These are phyloP conservation scores for Eupithecia subfuscata DNA, from an alignment of 2,888 invertebrate genomes.

Conservation along the genomic window DNA sequence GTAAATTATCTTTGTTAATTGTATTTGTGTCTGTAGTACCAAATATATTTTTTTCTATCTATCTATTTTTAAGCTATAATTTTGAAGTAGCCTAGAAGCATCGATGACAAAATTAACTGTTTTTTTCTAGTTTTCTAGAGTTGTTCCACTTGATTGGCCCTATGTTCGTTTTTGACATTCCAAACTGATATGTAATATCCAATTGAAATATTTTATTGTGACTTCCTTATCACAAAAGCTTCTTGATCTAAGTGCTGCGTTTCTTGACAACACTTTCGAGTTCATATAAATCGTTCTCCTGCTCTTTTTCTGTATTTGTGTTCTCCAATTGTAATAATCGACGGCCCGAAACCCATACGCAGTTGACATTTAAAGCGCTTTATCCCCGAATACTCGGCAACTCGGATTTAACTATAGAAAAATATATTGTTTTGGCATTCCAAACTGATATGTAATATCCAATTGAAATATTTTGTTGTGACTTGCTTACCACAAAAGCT, in stretches of 20 bases:
- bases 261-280: not conserved
- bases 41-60: too few species aligned
- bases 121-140: too few species aligned
- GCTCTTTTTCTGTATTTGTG: not conserved
- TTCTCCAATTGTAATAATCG: not conserved
- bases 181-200: conserved; percentile 7
- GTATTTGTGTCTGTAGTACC: too few species aligned
- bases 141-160: not conserved
- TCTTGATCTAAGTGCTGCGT: conserved; percentile 8
- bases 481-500: not conserved
- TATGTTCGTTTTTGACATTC: not conserved
- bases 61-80: too few species aligned
- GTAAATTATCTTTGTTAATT: too few species aligned
- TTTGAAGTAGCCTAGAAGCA: not conserved
- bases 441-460: conserved; percentile 7
- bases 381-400: too few species aligned
- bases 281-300: not conserved
- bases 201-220: not conserved
- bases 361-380: not conserved
- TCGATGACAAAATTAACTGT: not conserved
- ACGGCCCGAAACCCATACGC: not conserved
- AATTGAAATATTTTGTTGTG: not conserved
- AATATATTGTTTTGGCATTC: not conserved
- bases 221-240: not conserved
- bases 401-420: too few species aligned